Conservation (phyloP, 2,888 invertebrate species). For the Hemaris fuciformis region DNA sequence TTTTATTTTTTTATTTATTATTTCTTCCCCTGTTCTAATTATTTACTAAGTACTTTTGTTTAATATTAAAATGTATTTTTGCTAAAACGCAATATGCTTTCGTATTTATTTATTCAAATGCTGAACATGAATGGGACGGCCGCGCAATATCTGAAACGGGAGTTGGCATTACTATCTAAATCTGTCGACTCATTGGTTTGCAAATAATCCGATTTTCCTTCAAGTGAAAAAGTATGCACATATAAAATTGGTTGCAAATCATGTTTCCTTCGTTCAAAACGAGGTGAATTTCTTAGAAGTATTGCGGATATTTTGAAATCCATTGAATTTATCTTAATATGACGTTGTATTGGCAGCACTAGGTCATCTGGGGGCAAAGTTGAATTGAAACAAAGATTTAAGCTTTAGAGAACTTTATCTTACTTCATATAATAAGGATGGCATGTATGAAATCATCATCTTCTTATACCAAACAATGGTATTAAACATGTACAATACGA, state of each 20-base stretch:
- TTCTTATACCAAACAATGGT: too few relatives aligned
- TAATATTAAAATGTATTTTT: too few relatives aligned
- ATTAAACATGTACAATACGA: too few relatives aligned
- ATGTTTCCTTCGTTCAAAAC: neutral
- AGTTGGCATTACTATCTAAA: constrained; percentile 8
- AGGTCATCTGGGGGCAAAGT: too few relatives aligned
- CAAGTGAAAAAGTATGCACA: constrained; percentile 6
- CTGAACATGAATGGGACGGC: neutral
- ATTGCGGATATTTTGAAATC: neutral
- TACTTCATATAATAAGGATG: too few relatives aligned
- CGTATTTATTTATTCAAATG: neutral
- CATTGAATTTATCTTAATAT: neutral
- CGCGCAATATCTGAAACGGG: neutral
- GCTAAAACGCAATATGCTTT: too few relatives aligned
- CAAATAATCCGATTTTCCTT: neutral
- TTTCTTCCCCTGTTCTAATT: too few relatives aligned
- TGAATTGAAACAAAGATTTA: too few relatives aligned
- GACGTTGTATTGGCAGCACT: neutral
- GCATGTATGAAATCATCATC: too few relatives aligned
- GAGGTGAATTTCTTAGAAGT: neutral
- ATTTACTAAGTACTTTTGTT: too few relatives aligned
- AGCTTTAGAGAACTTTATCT: too few relatives aligned
- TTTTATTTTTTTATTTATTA: too few relatives aligned
- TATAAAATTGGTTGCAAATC: neutral
- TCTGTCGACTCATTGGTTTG: constrained; percentile 2